Conservation (phyloP, 2,113 vertebrate species). For the Hemibagrus wyckioides region DNA sequence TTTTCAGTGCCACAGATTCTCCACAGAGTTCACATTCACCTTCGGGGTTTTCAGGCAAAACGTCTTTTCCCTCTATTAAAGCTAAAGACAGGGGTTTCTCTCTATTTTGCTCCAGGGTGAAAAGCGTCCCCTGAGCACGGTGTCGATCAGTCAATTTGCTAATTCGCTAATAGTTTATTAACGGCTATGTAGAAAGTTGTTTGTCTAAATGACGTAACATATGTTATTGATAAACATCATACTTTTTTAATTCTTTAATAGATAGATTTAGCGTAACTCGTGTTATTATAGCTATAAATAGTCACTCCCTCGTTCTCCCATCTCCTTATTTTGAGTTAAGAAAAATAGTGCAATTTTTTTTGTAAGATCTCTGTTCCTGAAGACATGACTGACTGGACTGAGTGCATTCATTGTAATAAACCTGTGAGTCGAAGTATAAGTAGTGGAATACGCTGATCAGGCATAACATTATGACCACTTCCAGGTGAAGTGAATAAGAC, state of each 20-base stretch:
- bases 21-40: not conserved
- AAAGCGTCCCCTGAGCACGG: not conserved
- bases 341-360: no score
- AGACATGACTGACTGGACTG: not conserved
- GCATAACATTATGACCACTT: no score
- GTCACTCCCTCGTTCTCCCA: not conserved
- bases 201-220: no score
- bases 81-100: no score
- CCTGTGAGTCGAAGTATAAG: not conserved
- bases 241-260: not conserved
- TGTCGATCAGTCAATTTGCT: no score
- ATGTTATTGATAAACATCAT: not conserved
- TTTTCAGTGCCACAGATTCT: not conserved
- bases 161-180: no score
- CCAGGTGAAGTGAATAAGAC: no score
- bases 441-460: no score
- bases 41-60: not conserved
- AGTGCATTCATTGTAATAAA: not conserved
- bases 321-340: not conserved
- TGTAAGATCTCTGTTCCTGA: no score
- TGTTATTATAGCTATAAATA: not conserved
- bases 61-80: not conserved
- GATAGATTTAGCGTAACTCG: not conserved
- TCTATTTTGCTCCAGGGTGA: not conserved
- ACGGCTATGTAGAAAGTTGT: no score